Percentiles rank a stretch among this genome's conserved stretches.
phyloP scores from a whole-genome alignment of 2,797 vertebrate genomes.

The Salarias fasciatus region DNA sequence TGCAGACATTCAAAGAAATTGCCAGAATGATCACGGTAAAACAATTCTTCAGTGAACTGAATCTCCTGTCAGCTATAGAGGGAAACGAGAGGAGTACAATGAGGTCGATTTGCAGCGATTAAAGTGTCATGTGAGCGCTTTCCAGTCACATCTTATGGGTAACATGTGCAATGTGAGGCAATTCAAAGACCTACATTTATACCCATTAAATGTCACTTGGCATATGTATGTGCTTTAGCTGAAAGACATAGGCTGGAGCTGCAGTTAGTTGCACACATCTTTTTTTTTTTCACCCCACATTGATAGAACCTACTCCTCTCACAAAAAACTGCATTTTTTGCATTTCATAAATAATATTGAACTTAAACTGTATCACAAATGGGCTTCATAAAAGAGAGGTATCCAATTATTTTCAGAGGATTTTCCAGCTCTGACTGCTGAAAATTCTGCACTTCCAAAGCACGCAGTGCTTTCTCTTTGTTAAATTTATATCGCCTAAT shows the following conservation, averaged over 20 bases:
- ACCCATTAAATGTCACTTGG: conserved; percentile 13
- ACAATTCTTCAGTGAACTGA: conserved; percentile 32
- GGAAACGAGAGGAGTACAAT: conserved; percentile 43
- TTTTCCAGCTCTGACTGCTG: neutral
- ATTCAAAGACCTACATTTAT: conserved; percentile 16
- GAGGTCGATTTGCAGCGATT: conserved; percentile 47
- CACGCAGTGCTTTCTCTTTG: neutral
- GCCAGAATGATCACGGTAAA: conserved; percentile 18
- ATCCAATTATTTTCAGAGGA: conserved; percentile 1
- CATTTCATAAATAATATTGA: conserved; percentile 2
- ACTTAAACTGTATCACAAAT: neutral
- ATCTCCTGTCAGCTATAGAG: conserved; percentile 7
- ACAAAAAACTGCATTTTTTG: neutral
- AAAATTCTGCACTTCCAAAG: conserved; percentile 28
- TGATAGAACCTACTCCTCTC: conserved; percentile 5
- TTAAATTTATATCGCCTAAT: conserved; percentile 7
- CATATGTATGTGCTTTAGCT: conserved; percentile 7
- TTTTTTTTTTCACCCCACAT: neutral
- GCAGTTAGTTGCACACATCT: neutral
- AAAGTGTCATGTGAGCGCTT: conserved; percentile 35
- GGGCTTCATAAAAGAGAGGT: neutral
- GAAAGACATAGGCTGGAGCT: conserved; percentile 2
- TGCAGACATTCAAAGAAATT: conserved; percentile 18
- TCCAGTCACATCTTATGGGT: conserved; percentile 28
- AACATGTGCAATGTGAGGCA: conserved; percentile 10